phyloP scores from a whole-genome alignment of 1,140 invertebrate species.

The Trichonephila clavata region DNA sequence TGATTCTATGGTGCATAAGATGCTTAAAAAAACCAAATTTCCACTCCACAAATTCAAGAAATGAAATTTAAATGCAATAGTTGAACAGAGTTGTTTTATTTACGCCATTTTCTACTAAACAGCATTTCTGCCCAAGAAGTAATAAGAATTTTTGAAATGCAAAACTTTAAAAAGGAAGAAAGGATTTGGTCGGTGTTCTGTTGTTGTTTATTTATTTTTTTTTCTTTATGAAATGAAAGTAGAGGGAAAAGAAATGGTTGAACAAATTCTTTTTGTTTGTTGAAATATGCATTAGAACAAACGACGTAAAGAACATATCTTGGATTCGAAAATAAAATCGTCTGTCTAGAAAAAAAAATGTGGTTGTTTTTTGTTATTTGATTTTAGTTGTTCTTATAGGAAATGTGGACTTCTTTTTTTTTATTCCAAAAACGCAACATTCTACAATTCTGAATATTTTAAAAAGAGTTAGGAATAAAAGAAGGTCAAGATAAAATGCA shows the following conservation, averaged over 20 bases:
- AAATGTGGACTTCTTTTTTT: background rate
- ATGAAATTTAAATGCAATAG: conserved; percentile 13
- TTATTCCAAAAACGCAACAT: background rate
- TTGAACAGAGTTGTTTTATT: background rate
- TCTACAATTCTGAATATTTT: conserved; percentile 10
- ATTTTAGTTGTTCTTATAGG: background rate
- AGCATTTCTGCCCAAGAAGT: background rate
- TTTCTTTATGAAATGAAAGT: background rate
- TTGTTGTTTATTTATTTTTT: background rate
- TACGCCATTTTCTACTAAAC: background rate
- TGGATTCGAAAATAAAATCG: background rate
- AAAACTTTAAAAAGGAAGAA: conserved; percentile 8
- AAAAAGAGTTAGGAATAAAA: background rate
- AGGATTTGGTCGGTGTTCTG: background rate
- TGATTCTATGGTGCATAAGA: too few species aligned
- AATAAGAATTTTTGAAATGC: background rate
- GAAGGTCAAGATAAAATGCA: background rate
- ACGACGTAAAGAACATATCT: background rate
- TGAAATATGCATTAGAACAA: conserved; percentile 19
- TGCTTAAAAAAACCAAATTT: background rate
- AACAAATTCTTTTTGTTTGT: conserved; percentile 9
- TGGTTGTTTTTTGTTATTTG: background rate
- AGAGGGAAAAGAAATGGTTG: conserved; percentile 10
- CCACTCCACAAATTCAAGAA: background rate
- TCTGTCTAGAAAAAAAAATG: background rate